phyloP scores from a whole-genome alignment of 2,797 vertebrate species.

The Kryptopterus vitreolus region DNA sequence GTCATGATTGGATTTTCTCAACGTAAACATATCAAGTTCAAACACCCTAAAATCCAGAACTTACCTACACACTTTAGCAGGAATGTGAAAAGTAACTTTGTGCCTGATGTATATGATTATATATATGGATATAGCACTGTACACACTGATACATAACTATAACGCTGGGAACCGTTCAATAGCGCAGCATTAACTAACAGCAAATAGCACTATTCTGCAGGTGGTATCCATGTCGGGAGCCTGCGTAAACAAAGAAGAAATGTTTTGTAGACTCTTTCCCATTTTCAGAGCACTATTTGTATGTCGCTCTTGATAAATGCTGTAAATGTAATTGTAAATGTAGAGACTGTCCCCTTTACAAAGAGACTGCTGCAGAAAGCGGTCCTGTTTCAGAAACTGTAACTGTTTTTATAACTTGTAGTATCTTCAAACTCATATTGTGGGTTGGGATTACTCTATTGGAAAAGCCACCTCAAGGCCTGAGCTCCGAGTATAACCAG shows the following conservation, averaged over 20 bases:
- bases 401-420: not conserved
- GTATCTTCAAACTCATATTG: not conserved
- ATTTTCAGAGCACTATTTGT: not conserved
- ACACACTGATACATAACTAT: not conserved
- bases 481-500: conserved; percentile 30
- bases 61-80: not conserved
- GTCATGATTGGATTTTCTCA: too few species aligned
- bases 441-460: conserved; percentile 24
- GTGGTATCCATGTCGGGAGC: not conserved
- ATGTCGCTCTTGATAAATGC: too few species aligned
- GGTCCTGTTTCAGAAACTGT: not conserved
- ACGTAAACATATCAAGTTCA: not conserved
- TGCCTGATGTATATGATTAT: conserved; percentile 3
- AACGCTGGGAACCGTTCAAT: not conserved
- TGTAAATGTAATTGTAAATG: not conserved
- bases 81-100: not conserved
- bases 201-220: not conserved
- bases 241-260: not conserved
- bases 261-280: not conserved
- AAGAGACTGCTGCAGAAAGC: not conserved
- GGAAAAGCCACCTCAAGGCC: conserved; percentile 11
- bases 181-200: not conserved
- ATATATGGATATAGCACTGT: not conserved
- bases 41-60: not conserved
- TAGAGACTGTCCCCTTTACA: not conserved